These are phyloP conservation scores for Prorops nasuta DNA, from an alignment of 1,140 invertebrate genomes.

Conservation along the genomic window DNA sequence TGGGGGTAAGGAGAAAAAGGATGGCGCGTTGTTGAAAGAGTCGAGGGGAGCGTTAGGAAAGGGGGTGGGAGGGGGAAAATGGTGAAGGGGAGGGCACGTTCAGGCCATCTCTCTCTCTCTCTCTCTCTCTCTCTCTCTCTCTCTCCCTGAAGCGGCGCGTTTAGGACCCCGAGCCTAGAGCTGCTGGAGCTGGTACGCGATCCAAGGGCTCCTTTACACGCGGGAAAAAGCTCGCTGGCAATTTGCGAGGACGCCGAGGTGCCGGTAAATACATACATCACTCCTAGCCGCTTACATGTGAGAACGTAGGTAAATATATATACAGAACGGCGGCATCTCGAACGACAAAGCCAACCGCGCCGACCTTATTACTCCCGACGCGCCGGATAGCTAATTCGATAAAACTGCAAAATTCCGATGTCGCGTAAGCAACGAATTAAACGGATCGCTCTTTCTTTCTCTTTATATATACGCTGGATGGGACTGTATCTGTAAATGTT, in stretches of 20 bases:
- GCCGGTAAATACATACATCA: slow-evolving; percentile 21
- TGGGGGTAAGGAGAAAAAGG: background rate
- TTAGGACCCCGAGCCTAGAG: too few relatives aligned
- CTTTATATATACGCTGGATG: too few relatives aligned
- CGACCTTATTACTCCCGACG: slow-evolving; percentile 13
- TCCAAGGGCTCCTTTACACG: slow-evolving; percentile 16
- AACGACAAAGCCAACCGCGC: slow-evolving; percentile 12
- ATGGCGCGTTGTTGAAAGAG: slow-evolving; percentile 10
- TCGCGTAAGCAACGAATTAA: slow-evolving; percentile 39
- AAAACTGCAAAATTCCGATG: slow-evolving; percentile 46
- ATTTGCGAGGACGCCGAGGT: slow-evolving; percentile 40
- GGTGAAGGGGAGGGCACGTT: too few relatives aligned
- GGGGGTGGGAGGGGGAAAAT: too few relatives aligned
- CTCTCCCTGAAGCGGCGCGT: slow-evolving; percentile 29
- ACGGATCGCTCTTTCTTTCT: too few relatives aligned
- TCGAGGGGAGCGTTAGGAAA: too few relatives aligned
- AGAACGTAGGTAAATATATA: too few relatives aligned
- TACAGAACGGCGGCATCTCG: slow-evolving; percentile 18
- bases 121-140: slow-evolving; percentile 3
- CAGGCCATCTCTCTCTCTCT: too few relatives aligned
- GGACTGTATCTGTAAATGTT: slow-evolving; percentile 1
- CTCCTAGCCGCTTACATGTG: too few relatives aligned
- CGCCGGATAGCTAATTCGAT: slow-evolving; percentile 43
- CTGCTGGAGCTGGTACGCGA: slow-evolving; percentile 38
- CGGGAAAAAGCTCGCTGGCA: slow-evolving; percentile 33